A percentile compares a stretch with the other conserved stretches of the same genome.
phyloP scores from a whole-genome alignment of 2,113 vertebrate genomes.

The Amia ocellicauda region DNA sequence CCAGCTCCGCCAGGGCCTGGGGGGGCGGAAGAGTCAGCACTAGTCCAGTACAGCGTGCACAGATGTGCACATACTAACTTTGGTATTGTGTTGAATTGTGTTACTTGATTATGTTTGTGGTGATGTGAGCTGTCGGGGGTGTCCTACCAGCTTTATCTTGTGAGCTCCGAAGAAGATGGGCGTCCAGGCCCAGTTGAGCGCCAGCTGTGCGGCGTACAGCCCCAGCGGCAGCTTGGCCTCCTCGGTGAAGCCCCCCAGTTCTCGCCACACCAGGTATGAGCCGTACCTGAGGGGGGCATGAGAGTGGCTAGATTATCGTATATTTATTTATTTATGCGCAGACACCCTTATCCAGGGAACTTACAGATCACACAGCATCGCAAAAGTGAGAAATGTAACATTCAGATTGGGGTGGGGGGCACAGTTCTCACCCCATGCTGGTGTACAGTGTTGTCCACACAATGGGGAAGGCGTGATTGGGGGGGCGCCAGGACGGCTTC shows the following conservation, averaged over 20 bases:
- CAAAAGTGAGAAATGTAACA: background rate
- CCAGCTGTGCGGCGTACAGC: slow-evolving; percentile 79
- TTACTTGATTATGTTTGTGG: too few species aligned
- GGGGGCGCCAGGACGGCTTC: slow-evolving; percentile 77
- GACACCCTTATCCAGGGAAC: too few species aligned
- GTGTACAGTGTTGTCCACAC: slow-evolving; percentile 80
- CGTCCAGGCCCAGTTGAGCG: slow-evolving; percentile 81
- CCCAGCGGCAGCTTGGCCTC: slow-evolving; percentile 73
- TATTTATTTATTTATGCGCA: background rate
- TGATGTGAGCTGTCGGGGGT: too few species aligned
- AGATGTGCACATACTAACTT: too few species aligned
- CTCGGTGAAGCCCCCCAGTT: slow-evolving; percentile 74
- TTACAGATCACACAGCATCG: background rate
- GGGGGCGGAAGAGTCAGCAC: background rate
- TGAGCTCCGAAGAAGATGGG: slow-evolving; percentile 75
- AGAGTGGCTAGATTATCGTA: slow-evolving; percentile 44
- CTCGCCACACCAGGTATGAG: slow-evolving; percentile 86
- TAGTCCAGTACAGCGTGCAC: too few species aligned
- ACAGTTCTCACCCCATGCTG: slow-evolving; percentile 74
- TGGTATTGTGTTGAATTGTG: too few species aligned
- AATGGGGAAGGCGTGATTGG: slow-evolving; percentile 67
- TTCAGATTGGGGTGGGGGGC: background rate
- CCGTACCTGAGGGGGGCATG: slow-evolving; percentile 65
- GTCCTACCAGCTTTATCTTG: slow-evolving; percentile 70
- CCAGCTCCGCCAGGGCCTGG: slow-evolving; percentile 70